Base-by-base conservation (phyloP, 2,797 vertebrate species). In the Cossypha niveicapilla region DNA sequence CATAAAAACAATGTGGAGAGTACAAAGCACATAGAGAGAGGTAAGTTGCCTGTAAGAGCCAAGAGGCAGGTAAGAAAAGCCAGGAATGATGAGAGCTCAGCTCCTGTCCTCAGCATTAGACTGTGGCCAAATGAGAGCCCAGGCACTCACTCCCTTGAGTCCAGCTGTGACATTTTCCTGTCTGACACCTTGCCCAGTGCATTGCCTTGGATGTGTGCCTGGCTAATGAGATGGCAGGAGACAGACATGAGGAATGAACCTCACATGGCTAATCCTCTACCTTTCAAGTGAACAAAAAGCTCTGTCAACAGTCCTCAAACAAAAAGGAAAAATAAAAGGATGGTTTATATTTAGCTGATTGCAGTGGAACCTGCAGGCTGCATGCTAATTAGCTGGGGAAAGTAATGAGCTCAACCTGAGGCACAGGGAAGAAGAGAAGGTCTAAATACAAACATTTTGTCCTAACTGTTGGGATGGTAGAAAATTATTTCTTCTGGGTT, bases 341-440 rank as follows among this genome's bases (percentile, higher is more conserved):
- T 90, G 57, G 45, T 90, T 97, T 96, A 93, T 96, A 95, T 96
- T 96, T 97, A 94, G 96, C 91, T 92, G 72, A 83, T 93, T 93
- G 92, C 34, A 24, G 44, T 70, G 47, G 82, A 95, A 93, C 83
- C 61, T 91, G 60, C 66, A 79, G 66, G 70, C 85, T 91, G 93
- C 87, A 90, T 96, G 85, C 72, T 95, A 96, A 97, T 96, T 88
- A 93, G 39, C 41, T 75, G 67, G 24, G n/a, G 44, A 90, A 89
- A 91, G 66, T 92, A 94, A 93, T 2, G 2, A 80, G 70, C 62
- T 93, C 60, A 88, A 86, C 66, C 51, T 93, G 60, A 86, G 89
- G 70, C 71, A 56, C 4, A 7, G 13, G 24, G 35, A 87, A 92
- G 72, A 76, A 60, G 70, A 88, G 70, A 54, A 21, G 32, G 37